Evolutionary conservation across 2,888 invertebrate species (phyloP).

Genomic region (Drosophila lutescens): DNA sequence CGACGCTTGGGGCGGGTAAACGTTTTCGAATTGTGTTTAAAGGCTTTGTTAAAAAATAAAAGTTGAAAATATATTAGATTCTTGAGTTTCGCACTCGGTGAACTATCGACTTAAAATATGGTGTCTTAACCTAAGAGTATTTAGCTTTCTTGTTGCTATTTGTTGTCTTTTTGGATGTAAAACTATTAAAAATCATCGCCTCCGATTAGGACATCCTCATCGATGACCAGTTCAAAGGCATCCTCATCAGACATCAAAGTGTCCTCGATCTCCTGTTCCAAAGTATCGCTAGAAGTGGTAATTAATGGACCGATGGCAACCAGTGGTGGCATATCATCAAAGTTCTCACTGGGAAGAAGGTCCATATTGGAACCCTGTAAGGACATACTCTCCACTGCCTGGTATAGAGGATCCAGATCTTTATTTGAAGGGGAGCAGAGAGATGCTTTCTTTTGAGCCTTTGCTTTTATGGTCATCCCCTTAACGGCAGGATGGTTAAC

Average conservation of each 20-base stretch:
- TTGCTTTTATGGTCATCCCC: background rate
- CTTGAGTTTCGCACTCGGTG: background rate
- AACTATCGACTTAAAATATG: slow-evolving; percentile 1
- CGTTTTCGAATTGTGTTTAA: slow-evolving; percentile 83
- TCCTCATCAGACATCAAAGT: slow-evolving; percentile 34
- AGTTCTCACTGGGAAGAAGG: background rate
- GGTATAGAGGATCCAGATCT: background rate
- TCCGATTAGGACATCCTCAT: slow-evolving; percentile 41
- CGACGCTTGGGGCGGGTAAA: slow-evolving; percentile 84
- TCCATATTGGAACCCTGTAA: slow-evolving; percentile 10
- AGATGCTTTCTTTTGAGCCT: background rate
- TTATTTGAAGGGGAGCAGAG: no score
- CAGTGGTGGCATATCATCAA: slow-evolving; percentile 12
- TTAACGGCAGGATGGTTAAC: background rate
- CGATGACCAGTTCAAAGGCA: slow-evolving; percentile 22
- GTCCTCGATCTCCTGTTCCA: slow-evolving; percentile 33
- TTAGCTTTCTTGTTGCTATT: background rate
- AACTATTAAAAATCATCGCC: slow-evolving; percentile 8
- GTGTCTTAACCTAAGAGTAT: slow-evolving; percentile 2
- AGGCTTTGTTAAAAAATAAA: slow-evolving; percentile 61
- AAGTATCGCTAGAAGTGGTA: no score
- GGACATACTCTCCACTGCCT: slow-evolving; percentile 7
- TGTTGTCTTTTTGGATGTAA: background rate
- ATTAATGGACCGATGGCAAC: slow-evolving; percentile 6
- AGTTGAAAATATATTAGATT: slow-evolving; percentile 9